phyloP scores from a whole-genome alignment of 2,113 vertebrate species.

The Dascyllus trimaculatus region DNA sequence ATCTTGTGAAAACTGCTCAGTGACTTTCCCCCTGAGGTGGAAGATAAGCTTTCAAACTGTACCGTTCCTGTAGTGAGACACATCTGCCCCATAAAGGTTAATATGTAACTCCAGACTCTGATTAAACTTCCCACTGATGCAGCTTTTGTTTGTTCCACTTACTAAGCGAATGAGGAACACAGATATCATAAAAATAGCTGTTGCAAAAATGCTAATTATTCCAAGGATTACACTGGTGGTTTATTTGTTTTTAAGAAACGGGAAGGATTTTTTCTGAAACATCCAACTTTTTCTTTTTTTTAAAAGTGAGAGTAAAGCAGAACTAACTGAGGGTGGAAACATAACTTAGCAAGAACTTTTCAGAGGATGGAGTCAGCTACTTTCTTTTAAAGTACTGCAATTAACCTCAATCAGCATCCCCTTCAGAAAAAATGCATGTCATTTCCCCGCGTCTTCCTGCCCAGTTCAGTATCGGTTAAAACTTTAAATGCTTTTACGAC shows the following conservation, averaged over 20 bases:
- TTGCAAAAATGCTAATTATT: not conserved
- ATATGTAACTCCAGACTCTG: slow-evolving; percentile 24
- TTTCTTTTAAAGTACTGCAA: not conserved
- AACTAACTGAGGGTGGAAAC: not conserved
- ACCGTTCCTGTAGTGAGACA: slow-evolving; percentile 10
- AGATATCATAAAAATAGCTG: not conserved
- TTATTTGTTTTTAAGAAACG: not conserved
- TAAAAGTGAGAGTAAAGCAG: not conserved
- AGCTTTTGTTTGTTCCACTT: not conserved
- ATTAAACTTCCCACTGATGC: slow-evolving; percentile 8
- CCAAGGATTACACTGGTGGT: not conserved
- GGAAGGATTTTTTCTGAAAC: not conserved
- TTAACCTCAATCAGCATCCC: not conserved
- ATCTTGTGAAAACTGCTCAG: not conserved
- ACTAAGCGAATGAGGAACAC: not conserved
- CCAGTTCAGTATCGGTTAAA: not conserved
- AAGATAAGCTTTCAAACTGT: slow-evolving; percentile 38
- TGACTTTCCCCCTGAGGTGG: not conserved
- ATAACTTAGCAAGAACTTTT: not conserved
- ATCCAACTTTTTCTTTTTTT: not conserved
- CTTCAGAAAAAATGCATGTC: not conserved
- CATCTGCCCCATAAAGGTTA: slow-evolving; percentile 36
- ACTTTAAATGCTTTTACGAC: too few species aligned
- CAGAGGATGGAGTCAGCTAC: not conserved
- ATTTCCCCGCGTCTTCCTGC: too few species aligned